Conservation (phyloP, 1,140 invertebrate species). For the Cataglyphis hispanica region DNA sequence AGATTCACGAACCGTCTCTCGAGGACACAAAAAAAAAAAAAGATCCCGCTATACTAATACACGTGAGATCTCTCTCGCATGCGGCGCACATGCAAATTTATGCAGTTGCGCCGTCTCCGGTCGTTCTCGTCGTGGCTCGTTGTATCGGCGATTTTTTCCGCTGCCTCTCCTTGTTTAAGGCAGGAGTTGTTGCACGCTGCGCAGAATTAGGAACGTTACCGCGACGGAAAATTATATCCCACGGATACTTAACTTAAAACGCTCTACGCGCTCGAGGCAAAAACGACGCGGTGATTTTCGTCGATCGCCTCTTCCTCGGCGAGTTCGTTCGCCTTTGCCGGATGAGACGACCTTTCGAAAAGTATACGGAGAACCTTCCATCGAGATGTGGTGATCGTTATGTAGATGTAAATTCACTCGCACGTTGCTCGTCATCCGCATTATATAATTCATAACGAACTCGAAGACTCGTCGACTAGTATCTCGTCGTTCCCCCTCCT, state of each 20-base stretch:
- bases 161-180: constrained; percentile 31
- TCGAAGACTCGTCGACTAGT: constrained; percentile 17
- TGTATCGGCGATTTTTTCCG: constrained; percentile 39
- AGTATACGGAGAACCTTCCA: background rate
- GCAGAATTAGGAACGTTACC: constrained; percentile 36
- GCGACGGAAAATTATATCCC: constrained; percentile 44
- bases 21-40: constrained; percentile 26
- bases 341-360: constrained; percentile 35
- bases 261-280: constrained; percentile 42
- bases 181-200: constrained; percentile 12
- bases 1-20: constrained; percentile 52
- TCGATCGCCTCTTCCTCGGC: constrained; percentile 41
- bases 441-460: constrained; percentile 40
- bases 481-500: background rate
- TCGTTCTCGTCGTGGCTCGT: constrained; percentile 29
- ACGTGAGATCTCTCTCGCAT: constrained; percentile 24
- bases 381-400: constrained; percentile 26
- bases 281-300: constrained; percentile 40
- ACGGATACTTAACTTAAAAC: constrained; percentile 24
- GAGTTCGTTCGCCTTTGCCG: constrained; percentile 42
- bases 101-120: constrained; percentile 45
- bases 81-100: constrained; percentile 59
- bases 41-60: constrained; percentile 65
- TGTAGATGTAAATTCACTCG: constrained; percentile 25
- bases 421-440: background rate